Conservation (phyloP, 2,113 vertebrate genomes). For the Asarcornis scutulata region DNA sequence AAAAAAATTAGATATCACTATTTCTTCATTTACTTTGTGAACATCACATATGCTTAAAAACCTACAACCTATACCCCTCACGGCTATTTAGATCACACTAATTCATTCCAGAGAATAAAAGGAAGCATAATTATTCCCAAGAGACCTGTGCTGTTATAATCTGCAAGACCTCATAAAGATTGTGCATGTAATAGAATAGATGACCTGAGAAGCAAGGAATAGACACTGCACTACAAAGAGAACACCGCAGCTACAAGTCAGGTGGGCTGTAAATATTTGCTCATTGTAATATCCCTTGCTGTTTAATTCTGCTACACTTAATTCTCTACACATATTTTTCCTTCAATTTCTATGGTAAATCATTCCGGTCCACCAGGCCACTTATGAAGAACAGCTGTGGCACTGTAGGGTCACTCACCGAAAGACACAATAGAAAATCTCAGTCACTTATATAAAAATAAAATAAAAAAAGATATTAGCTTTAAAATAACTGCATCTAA, state of each 20-base stretch:
- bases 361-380: not conserved
- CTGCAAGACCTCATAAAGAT: not conserved
- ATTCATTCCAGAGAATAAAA: not conserved
- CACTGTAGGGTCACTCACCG: no score
- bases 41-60: not conserved
- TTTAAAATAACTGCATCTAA: not conserved
- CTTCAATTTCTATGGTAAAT: not conserved
- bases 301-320: not conserved
- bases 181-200: not conserved
- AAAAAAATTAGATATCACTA: not conserved
- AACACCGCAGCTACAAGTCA: not conserved
- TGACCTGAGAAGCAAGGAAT: not conserved
- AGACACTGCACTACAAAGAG: not conserved
- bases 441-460: not conserved
- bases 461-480: not conserved
- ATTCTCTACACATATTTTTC: not conserved
- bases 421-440: not conserved
- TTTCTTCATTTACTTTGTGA: not conserved
- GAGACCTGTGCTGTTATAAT: not conserved
- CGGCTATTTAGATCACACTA: not conserved
- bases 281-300: not conserved
- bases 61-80: not conserved
- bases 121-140: not conserved
- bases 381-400: not conserved
- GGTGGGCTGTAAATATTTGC: not conserved